Evolutionary conservation across 2,888 invertebrate genomes (phyloP).

Genomic region (Gerris lacustris): DNA sequence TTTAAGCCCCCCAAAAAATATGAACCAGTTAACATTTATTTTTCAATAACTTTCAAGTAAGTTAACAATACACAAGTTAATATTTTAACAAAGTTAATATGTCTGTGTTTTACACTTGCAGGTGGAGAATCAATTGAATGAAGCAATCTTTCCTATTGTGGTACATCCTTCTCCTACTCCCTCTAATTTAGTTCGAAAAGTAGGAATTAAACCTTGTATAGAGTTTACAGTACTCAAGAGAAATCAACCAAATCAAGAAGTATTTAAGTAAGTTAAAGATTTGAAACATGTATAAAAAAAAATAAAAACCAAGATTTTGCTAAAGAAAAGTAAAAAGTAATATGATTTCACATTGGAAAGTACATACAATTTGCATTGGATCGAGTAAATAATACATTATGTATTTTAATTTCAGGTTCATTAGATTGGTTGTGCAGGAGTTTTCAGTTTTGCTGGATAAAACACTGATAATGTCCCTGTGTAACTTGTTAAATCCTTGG

Average conservation of each 20-base stretch:
- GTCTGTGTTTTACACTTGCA: constrained; percentile 35
- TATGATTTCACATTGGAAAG: too few relatives aligned
- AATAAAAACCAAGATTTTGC: too few relatives aligned
- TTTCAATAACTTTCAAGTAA: too few relatives aligned
- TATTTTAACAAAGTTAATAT: too few relatives aligned
- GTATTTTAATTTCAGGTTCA: constrained; percentile 35
- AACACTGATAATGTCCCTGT: constrained; percentile 46
- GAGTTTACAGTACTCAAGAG: constrained; percentile 47
- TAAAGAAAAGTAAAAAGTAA: too few relatives aligned
- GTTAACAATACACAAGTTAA: too few relatives aligned
- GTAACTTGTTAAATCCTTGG: constrained; percentile 50
- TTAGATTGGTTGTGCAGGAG: constrained; percentile 53
- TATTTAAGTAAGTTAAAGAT: constrained; percentile 42
- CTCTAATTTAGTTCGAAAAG: constrained; percentile 36
- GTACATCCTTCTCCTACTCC: constrained; percentile 47
- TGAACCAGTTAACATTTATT: too few relatives aligned
- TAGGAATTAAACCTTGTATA: constrained; percentile 48
- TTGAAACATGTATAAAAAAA: too few relatives aligned
- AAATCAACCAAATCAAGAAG: constrained; percentile 43
- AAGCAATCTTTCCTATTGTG: constrained; percentile 57
- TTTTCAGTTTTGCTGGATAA: constrained; percentile 57
- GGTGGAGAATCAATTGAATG: constrained; percentile 62
- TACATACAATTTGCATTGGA: too few relatives aligned
- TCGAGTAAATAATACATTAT: too few relatives aligned
- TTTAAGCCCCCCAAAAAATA: too few relatives aligned